These are phyloP conservation scores for Folsomia manolachei DNA, from an alignment of 2,888 invertebrate genomes.

Conservation along the genomic window DNA sequence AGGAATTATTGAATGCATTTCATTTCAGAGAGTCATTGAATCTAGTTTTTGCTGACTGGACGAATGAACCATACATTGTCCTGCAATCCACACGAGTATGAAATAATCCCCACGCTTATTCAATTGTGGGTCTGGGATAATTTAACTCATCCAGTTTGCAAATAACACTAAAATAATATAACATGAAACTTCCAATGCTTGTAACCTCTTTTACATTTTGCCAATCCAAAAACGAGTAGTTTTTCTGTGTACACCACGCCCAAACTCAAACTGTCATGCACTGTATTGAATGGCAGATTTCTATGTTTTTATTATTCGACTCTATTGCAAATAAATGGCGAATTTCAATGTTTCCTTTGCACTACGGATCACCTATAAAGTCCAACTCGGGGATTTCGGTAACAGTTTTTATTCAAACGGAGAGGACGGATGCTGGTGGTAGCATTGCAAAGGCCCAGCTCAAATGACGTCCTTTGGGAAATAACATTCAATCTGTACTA, in stretches of 20 bases:
- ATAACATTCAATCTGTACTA: conserved; percentile 11
- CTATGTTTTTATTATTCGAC: too few relatives aligned
- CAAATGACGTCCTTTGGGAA: conserved; percentile 7
- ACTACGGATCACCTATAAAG: not conserved
- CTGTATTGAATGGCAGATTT: too few relatives aligned
- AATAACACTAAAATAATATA: not conserved
- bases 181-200: not conserved
- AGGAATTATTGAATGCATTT: conserved; percentile 4
- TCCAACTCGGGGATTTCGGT: not conserved
- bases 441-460: not conserved
- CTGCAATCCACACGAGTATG: too few relatives aligned
- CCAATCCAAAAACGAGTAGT: too few relatives aligned
- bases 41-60: too few relatives aligned
- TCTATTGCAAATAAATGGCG: not conserved
- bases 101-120: not conserved
- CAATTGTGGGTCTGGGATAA: not conserved
- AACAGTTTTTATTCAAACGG: not conserved
- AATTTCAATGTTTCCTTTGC: too few relatives aligned
- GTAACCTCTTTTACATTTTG: not conserved
- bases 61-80: too few relatives aligned
- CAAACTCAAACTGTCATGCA: too few relatives aligned
- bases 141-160: not conserved
- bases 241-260: too few relatives aligned
- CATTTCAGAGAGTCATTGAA: not conserved
- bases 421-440: not conserved